Evolutionary conservation across 2,888 invertebrate species (phyloP), one percentile per base, ranked within the genome.

Genomic region (Heterodera filipjevi): DNA sequence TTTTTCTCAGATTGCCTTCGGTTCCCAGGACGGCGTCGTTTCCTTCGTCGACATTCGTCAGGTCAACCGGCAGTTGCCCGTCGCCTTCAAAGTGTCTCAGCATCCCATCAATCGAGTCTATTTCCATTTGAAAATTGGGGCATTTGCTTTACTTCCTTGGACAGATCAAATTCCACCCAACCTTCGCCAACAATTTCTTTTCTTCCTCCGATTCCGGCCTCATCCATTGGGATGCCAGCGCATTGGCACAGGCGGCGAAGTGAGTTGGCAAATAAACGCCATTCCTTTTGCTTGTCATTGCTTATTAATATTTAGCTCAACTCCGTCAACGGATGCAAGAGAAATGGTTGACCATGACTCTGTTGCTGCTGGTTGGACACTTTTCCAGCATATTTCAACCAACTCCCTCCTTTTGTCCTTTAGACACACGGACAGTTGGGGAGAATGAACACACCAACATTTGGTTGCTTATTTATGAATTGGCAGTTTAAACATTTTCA

Each of bases 151-250:
- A 10, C 12, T 30, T 14, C 64, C 35, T 27, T 72, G 68, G 79
- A 72, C 64, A 85, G 85, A 71, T 85, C 30, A 73, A 78, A 64
- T 87, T 87, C 79, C 87, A 87, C 77, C 86, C 87, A 16, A 77
- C 79, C 14, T 82, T 81, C 71, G 80, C 80, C n/a, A 85, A 86
- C 64, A 85, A 83, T 81, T 80, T 85, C 14, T 75, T 87, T 39
- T 81, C 81, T 8, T 82, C 84, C 19, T 83, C 87, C 8, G 80
- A 77, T 33, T 83, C 85, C 46, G 46, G 53, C 22, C 46, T 75
- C 8, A 75, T 75, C 14, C 75, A 75, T 75, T 75, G 75, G 75
- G 75, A 75, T 75, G 75, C 66, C 32, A 75, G 66, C 32, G 32
- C 68, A 10, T 68, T 75, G 22, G 66, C 75, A 19, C 64, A 59